Conservation (phyloP, 1,140 invertebrate species). For the Leucophenga varia region DNA sequence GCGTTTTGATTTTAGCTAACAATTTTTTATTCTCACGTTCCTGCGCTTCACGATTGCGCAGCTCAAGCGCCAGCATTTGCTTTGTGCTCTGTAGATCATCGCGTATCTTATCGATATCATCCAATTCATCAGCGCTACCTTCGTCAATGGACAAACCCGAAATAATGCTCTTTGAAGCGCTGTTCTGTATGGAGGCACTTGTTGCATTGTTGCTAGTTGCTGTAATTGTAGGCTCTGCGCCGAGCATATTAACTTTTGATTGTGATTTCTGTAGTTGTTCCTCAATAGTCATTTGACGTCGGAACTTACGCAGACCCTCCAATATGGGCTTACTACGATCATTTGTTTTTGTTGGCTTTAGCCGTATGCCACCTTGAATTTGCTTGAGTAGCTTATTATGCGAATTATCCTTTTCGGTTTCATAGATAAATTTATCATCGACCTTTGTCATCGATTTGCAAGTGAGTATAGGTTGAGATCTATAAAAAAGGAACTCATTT, state of each 20-base stretch:
- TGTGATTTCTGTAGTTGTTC: conserved; percentile 81
- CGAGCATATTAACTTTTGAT: conserved; percentile 62
- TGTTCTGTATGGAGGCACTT: conserved; percentile 17
- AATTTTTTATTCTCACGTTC: conserved; percentile 84
- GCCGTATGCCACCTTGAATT: conserved; percentile 75
- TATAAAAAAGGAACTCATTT: conserved; percentile 21
- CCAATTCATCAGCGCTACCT: conserved; percentile 77
- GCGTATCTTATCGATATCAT: conserved; percentile 86
- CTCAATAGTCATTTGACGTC: conserved; percentile 84
- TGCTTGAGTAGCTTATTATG: conserved; percentile 82
- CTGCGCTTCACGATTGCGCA: conserved; percentile 81
- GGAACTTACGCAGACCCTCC: conserved; percentile 80
- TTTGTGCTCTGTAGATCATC: conserved; percentile 90
- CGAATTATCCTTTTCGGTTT: conserved; percentile 80
- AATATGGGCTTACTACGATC: conserved; percentile 83
- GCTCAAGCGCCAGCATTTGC: conserved; percentile 82
- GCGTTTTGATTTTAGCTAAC: conserved; percentile 71
- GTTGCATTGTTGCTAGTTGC: conserved; percentile 17
- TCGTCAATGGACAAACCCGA: conserved; percentile 47
- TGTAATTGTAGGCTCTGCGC: conserved; percentile 17
- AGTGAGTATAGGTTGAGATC: conserved; percentile 64
- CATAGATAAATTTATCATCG: conserved; percentile 81
- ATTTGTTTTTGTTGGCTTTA: conserved; percentile 78
- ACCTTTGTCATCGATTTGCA: conserved; percentile 65
- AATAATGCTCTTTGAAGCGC: conserved; percentile 37